phyloP scores from a whole-genome alignment of 2,888 invertebrate genomes.

The Julus scandinavius region DNA sequence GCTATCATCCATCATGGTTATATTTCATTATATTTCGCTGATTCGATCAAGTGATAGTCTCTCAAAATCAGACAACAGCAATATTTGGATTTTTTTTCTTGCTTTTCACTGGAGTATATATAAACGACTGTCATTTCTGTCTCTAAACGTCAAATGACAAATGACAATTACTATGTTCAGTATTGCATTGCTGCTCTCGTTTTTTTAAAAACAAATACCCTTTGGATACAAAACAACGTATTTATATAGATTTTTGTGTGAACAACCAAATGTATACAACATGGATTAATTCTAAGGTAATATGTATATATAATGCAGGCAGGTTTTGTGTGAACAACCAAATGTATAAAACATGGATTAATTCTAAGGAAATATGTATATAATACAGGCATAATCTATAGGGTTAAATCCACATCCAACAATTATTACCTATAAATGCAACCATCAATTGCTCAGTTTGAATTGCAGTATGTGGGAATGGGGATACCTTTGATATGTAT shows the following conservation, averaged over 20 bases:
- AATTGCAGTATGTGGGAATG: too few relatives aligned
- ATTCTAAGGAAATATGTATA: background rate
- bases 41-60: background rate
- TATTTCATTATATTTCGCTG: constrained; percentile 7
- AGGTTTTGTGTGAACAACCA: background rate
- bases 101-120: background rate
- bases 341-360: background rate
- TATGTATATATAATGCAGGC: too few relatives aligned
- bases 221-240: background rate
- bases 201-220: background rate
- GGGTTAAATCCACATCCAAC: too few relatives aligned
- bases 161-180: background rate
- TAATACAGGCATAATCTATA: too few relatives aligned
- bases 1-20: background rate
- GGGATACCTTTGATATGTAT: too few relatives aligned
- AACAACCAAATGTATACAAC: background rate
- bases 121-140: background rate
- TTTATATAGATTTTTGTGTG: background rate
- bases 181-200: background rate
- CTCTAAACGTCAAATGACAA: background rate
- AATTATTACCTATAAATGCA: too few relatives aligned
- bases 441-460: too few relatives aligned
- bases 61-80: constrained; percentile 15
- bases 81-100: background rate
- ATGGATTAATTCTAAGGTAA: background rate